Conservation (phyloP, 2,888 invertebrate genomes). For the Cancer borealis region DNA sequence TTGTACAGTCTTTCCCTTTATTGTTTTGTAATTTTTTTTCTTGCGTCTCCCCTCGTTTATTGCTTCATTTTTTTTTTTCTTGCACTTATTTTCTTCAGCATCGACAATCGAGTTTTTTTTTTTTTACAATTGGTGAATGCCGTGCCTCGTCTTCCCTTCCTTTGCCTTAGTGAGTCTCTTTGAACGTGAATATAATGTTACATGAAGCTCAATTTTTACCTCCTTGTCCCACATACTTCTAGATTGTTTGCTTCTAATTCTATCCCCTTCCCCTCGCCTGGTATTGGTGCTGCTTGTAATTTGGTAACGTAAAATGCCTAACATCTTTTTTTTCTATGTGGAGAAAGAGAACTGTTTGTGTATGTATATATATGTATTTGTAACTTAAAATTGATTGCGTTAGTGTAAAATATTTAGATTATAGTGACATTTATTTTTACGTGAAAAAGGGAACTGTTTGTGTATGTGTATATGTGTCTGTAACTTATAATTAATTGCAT, state of each 20-base stretch:
- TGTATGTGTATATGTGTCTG: conserved; percentile 20
- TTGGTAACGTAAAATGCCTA: background rate
- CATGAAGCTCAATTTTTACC: background rate
- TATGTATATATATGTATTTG: background rate
- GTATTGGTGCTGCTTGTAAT: background rate
- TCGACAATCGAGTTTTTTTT: background rate
- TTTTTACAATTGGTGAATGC: background rate
- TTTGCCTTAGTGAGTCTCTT: background rate
- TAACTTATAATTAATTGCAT: background rate
- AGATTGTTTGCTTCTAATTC: conserved; percentile 11
- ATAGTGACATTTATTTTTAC: background rate
- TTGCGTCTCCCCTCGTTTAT: background rate
- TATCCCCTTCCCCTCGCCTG: background rate
- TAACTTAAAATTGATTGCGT: background rate
- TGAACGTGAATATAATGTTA: background rate
- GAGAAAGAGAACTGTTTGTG: background rate
- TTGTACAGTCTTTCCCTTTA: background rate
- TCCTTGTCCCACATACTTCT: background rate
- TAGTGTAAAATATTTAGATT: background rate
- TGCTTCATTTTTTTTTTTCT: background rate
- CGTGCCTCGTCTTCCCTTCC: background rate
- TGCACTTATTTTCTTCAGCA: background rate
- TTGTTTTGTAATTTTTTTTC: background rate
- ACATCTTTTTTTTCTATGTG: background rate
- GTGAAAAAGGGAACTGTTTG: background rate